Base-by-base conservation (phyloP, 1,140 invertebrate genomes). In the Palaemon carinicauda region DNA sequence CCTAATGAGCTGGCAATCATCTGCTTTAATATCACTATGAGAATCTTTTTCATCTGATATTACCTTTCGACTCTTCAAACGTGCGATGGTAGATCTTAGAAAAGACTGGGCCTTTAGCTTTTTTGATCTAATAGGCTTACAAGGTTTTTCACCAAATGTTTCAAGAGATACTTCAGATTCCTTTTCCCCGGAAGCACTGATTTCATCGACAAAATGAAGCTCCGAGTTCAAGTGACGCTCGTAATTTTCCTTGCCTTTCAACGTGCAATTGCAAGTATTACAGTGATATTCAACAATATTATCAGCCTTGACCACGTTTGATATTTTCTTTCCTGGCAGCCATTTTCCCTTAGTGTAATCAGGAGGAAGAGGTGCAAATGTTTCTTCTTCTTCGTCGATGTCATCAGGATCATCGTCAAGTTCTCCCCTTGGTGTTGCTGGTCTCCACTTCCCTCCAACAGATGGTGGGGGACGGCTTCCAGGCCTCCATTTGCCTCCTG, bases 401-500 rank as follows among this genome's bases (percentile, higher is more conserved):
- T 56, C 60, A n/a, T 54, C 79, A 24, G 74, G 51, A n/a, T 87
- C 85, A 24, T 80, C 78, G 4, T 87, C 79, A 21, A 80, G 52
- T 17, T 87, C 85, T 14, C 27, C 65, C 79, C 51, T 87, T 21
- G 78, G 80, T 14, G 80, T 87, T 0, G 78, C 29, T 60, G 85
- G 85, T 50, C 80, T 80, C 85, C 85, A 87, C 31, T 87, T 87
- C 14, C 85, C 85, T 10, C 85, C 85, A 3, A 80, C 79, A 33
- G 78, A 87, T 4, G 80, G 80, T 31, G 85, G 85, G 19, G 85
- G 85, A 81, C 79, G 78, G 51, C 78, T 81, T 1, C 85, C 85
- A 17, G 85, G 85, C 31, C 79, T 87, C 85, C 85, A 87, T 27
- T 87, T 87, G n/a, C 85, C 85, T 50, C 85, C 85, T 50, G 85